Base-by-base conservation (phyloP, 2,113 vertebrate genomes). In the Myotis yumanensis region DNA sequence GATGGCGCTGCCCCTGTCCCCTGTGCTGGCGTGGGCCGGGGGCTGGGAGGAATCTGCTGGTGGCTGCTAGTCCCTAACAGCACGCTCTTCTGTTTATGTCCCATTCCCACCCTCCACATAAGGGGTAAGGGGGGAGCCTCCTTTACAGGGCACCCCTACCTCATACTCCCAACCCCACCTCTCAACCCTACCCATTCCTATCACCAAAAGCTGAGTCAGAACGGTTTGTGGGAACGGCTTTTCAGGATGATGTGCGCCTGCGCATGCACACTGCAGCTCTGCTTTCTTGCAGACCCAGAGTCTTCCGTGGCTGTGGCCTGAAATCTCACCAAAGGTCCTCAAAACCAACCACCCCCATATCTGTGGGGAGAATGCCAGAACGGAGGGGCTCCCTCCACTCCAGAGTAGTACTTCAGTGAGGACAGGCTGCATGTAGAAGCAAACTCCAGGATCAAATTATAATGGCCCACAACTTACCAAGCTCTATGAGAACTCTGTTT, bases 11-110 rank as follows among this genome's bases (percentile, higher is more conserved):
- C 52, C 84, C 23, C 57, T 11, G 11, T 17, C 18, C 16, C 5
- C 0, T 37, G 11, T 2, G 2, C 37, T 59, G 28, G 11, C 0
- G 1, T 12, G 22, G 11, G 43, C 59, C 4, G 17, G 23, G 30
- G 23, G 1, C 11, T 32, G 10, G 11, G 69, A 62, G 28, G 46
- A 68, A 66, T 20, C 15, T 68, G 71, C 15, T 43, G 25, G 43
- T 64, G 6, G 12, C 22, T 89, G 57, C 40, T 59, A 32, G 23
- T 86, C 52, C 35, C 54, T 69, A 59, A 82, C 4, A 43, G 48
- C 23, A 2, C 37, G 11, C 10, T 22, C 10, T 32, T 16, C 10
- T 3, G 1, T 88, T 92, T 72, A 25, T n/a, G 79, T 17, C 9
- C 25, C 7, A 20, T 37, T 28, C 1, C 18, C 66, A 35, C 17